Evolutionary conservation across 1,140 invertebrate species (phyloP), one percentile per base, ranked within the genome.

Genomic region (Gerris buenoi): DNA sequence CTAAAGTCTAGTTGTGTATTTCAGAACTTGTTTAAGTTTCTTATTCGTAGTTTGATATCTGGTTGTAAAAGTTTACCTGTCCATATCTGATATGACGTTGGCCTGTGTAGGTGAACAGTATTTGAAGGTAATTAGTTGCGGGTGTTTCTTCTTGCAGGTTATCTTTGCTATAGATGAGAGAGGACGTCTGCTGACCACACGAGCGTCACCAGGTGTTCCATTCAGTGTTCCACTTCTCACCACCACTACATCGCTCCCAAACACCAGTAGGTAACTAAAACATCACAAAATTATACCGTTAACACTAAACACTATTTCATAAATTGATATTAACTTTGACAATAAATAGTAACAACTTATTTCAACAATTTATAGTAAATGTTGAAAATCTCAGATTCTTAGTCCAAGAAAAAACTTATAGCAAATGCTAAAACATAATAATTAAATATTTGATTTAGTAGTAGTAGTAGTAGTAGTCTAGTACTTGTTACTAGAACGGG

Each of bases 91-190:
- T 64, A 91, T 88, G 27, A 84, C 79, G 25, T 84, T 84, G 68
- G 90, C 88, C 27, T 87, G 88, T 73, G 85, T 83, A 62, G 86
- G 84, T 27, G 86, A 83, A 18, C 92, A 92, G 75, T 95, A 95
- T 77, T 95, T 95, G 76, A 97, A 96, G 2, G 95, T 97, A 68
- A 98, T 97, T 67, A 97, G 78, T 77, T 97, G 91, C 0, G 94
- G 93, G 77, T 92, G 87, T 66, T 87, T 85, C 76, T 96, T 95
- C 76, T 94, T 93, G 13, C 92, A 94, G 0, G 95, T 97, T 68
- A 98, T 98, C 81, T 93, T 95, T 15, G 97, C 89, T 72, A 98
- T 93, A 56, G 88, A 88, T 15, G 89, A 88, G 62, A 98, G 80
- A 1, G 90, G 88, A 33, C 93, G 83, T 69, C 89, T 84, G 0